phyloP scores from a whole-genome alignment of 2,113 vertebrate species.

The Centrocercus urophasianus region DNA sequence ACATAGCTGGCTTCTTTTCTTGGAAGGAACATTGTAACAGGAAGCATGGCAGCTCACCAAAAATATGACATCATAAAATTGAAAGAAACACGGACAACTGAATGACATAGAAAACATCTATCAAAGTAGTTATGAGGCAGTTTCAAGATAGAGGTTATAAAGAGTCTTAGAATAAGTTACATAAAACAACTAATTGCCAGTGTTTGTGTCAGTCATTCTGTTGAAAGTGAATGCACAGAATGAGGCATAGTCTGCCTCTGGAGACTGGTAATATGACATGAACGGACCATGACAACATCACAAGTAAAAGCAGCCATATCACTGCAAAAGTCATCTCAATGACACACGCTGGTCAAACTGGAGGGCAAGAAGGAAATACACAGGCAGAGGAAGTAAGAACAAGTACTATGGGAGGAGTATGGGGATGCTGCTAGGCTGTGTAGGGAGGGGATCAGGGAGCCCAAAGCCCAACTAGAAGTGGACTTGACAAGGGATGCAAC shows the following conservation, averaged over 20 bases:
- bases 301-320: background rate
- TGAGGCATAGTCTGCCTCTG: background rate
- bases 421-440: no score
- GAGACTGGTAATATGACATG: background rate
- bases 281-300: background rate
- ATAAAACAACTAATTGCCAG: background rate
- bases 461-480: no score
- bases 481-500: no score
- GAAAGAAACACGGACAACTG: background rate
- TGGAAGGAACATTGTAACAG: background rate
- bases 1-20: background rate
- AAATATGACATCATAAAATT: background rate
- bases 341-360: background rate
- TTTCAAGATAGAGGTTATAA: background rate
- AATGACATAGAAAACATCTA: background rate
- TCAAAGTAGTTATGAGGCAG: background rate
- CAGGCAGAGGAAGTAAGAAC: no score
- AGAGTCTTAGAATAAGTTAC: background rate
- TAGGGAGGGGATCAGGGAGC: no score
- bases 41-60: background rate
- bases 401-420: no score
- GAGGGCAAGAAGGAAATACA: no score
- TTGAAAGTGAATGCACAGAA: background rate
- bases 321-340: background rate
- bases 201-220: background rate